These are phyloP conservation scores for Drosophila littoralis DNA, from an alignment of 1,140 invertebrate genomes.

Conservation along the genomic window DNA sequence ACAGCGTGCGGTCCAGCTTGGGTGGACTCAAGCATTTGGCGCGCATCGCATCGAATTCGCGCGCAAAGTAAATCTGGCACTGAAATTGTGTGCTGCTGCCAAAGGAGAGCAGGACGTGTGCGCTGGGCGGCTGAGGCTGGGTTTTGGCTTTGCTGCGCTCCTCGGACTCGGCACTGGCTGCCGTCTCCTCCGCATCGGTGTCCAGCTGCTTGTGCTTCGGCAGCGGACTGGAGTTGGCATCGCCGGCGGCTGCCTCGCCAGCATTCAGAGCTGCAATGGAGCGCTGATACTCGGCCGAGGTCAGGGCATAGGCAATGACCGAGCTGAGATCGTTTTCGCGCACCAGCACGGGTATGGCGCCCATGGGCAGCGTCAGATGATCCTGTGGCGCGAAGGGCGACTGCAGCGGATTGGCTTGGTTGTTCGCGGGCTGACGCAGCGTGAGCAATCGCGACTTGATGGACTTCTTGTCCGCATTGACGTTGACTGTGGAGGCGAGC, in stretches of 20 bases:
- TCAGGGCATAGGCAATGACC: conserved; percentile 93
- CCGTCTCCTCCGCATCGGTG: conserved; percentile 58
- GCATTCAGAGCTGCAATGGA: conserved; percentile 65
- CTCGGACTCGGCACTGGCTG: conserved; percentile 26
- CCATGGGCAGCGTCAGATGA: conserved; percentile 87
- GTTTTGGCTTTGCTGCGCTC: conserved; percentile 41
- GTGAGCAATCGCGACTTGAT: conserved; percentile 89
- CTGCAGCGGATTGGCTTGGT: conserved; percentile 85
- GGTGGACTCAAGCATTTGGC: conserved; percentile 79
- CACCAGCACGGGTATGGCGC: conserved; percentile 90
- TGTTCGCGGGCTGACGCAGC: conserved; percentile 87
- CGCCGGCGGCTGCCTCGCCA: conserved; percentile 10
- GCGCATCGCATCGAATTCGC: conserved; percentile 92
- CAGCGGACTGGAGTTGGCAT: conserved; percentile 64
- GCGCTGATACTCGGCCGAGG: conserved; percentile 89
- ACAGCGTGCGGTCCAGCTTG: conserved; percentile 67
- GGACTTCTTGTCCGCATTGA: conserved; percentile 86
- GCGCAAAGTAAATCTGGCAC: conserved; percentile 93
- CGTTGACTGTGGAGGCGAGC: conserved; percentile 56
- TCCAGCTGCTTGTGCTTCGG: conserved; percentile 62
- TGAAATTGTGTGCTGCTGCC: conserved; percentile 91
- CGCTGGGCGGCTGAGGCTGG: conserved; percentile 68
- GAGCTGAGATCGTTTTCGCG: conserved; percentile 95
- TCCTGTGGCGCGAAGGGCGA: conserved; percentile 87
- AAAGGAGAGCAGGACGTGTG: conserved; percentile 89